phyloP scores from a whole-genome alignment of 2,797 vertebrate species.

The Syngnathus acus region DNA sequence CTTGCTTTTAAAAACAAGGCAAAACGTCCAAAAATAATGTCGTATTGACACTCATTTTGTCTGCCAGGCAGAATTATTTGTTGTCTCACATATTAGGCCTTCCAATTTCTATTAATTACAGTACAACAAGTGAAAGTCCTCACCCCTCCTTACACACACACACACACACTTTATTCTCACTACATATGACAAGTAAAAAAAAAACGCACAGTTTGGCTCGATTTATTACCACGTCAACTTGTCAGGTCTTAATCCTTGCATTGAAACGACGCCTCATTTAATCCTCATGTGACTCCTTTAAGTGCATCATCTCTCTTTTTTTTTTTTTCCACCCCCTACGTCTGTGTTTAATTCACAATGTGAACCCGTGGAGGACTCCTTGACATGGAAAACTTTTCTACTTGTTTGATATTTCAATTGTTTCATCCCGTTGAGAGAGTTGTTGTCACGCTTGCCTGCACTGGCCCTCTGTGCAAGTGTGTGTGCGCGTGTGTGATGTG shows the following conservation, averaged over 20 bases:
- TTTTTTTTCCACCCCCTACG: background rate
- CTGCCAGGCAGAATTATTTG: constrained; percentile 48
- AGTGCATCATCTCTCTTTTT: background rate
- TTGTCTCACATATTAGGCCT: constrained; percentile 69
- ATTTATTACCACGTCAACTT: constrained; percentile 7
- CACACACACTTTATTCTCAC: background rate
- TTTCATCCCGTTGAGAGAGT: constrained; percentile 52
- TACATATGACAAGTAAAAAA: background rate
- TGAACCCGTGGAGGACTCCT: constrained; percentile 24
- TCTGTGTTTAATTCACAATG: background rate
- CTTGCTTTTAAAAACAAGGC: constrained; percentile 1
- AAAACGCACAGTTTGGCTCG: background rate
- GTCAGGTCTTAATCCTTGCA: constrained; percentile 7
- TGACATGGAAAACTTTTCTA: constrained; percentile 29
- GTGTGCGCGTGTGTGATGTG: constrained; percentile 4
- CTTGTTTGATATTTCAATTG: constrained; percentile 58
- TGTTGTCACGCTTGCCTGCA: constrained; percentile 63
- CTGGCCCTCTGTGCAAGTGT: constrained; percentile 29
- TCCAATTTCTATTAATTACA: constrained; percentile 63
- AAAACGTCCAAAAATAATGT: too few species aligned
- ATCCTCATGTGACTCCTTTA: constrained; percentile 8
- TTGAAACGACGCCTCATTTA: constrained; percentile 6
- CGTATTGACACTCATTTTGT: background rate
- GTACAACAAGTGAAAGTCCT: constrained; percentile 57
- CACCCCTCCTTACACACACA: background rate